Evolutionary conservation across 2,113 vertebrate species (phyloP).

Genomic region (Sporophila hypoxantha): DNA sequence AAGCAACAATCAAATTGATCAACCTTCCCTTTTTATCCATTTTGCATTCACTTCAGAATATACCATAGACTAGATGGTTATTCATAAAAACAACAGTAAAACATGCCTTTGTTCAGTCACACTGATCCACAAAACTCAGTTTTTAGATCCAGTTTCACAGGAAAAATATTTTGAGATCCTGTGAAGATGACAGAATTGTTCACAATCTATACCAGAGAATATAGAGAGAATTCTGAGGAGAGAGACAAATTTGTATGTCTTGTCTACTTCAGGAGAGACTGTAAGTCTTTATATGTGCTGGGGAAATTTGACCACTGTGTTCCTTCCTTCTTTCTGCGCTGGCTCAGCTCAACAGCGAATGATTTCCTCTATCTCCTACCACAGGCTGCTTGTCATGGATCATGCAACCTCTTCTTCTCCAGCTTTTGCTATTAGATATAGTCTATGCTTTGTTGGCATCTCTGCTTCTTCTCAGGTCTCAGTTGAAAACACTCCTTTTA

Average conservation of each 20-base stretch:
- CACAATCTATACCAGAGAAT: background rate
- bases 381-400: background rate
- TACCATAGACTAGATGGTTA: background rate
- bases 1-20: background rate
- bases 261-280: background rate
- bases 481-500: constrained; percentile 11
- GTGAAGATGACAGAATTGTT: background rate
- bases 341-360: background rate
- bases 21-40: background rate
- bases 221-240: background rate
- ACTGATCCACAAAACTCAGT: background rate
- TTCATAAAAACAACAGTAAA: background rate
- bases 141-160: background rate
- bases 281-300: background rate
- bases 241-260: background rate
- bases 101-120: background rate
- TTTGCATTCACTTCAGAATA: background rate
- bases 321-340: background rate
- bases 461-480: constrained; percentile 8
- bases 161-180: background rate
- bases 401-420: background rate
- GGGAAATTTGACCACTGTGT: background rate
- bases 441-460: background rate
- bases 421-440: background rate
- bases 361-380: background rate